Conservation (phyloP, 1,140 invertebrate species). For the Calephelis virginiensis region DNA sequence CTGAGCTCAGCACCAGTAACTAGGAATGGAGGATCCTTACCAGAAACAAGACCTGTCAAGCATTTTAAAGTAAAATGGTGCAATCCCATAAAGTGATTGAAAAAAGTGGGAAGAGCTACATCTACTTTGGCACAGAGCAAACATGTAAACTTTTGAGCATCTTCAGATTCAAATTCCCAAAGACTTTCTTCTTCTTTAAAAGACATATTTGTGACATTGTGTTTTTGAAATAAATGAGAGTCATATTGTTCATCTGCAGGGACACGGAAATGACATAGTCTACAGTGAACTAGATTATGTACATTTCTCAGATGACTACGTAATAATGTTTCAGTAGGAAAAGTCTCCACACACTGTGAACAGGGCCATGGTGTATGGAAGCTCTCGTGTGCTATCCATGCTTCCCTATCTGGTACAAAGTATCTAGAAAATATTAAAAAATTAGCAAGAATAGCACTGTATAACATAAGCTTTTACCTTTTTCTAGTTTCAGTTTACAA, state of each 20-base stretch:
- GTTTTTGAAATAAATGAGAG: conserved; percentile 64
- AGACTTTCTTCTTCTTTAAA: conserved; percentile 51
- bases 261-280: conserved; percentile 68
- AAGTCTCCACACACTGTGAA: conserved; percentile 67
- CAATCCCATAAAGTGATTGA: conserved; percentile 67
- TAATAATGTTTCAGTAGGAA: conserved; percentile 46
- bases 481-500: too few species aligned
- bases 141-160: conserved; percentile 53
- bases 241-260: conserved; percentile 60
- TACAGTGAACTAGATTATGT: conserved; percentile 69
- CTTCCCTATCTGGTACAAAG: conserved; percentile 59
- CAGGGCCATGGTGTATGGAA: conserved; percentile 71
- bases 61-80: conserved; percentile 73
- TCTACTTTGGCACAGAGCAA: conserved; percentile 59
- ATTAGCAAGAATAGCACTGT: not conserved
- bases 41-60: conserved; percentile 56
- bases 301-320: conserved; percentile 52
- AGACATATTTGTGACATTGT: conserved; percentile 55
- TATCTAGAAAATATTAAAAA: conserved; percentile 52
- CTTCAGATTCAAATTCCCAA: conserved; percentile 59
- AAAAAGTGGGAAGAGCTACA: conserved; percentile 48
- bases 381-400: conserved; percentile 54
- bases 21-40: conserved; percentile 57
- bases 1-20: conserved; percentile 65
- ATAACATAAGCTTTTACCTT: too few species aligned